Base-by-base conservation (phyloP, 1,140 invertebrate species). In the Ceratitis capitata region DNA sequence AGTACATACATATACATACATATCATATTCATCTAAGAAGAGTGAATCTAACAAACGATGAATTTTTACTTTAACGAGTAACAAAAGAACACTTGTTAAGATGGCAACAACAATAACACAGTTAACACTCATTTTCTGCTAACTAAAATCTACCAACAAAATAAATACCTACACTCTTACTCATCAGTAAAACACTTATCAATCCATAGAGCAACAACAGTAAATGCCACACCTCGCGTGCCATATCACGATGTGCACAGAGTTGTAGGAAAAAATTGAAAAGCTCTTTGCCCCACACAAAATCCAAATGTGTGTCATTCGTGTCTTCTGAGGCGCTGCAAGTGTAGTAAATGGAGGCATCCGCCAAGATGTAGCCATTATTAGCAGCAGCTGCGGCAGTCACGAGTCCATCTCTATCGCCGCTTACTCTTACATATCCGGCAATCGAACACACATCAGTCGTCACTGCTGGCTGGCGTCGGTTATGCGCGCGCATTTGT, bases 171-270 rank as follows among this genome's bases (percentile, higher is more conserved):
- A 89, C 88, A 86, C 82, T 82, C 58, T 88, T 87, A 58, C 85
- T 83, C 32, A 89, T 86, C 51, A 91, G 69, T 82, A 85, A 89
- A 49, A 87, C 85, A 42, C 86, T 85, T 86, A 86, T 85, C 19
- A 91, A 86, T 19, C 86, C 88, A 85, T 88, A 89, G 85, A 91
- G 85, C 85, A 90, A 61, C 82, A 89, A 35, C 39, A 88, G 32
- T 53, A 87, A 53, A 86, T 86, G 87, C 86, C 85, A 89, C 86
- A 88, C 85, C 85, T 87, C 85, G 26, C 85, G 47, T 47, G 82
- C 53, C 84, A 86, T 86, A 82, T 87, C 86, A 19, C 69, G 86
- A 69, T 89, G 87, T 1, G 74, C 87, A 32, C 58, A 88, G 23
- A 89, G 56, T 82, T 88, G 87, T 64, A 87, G 69, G 26, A 90